Evolutionary conservation across 2,797 vertebrate species (phyloP).

Genomic region (Xiphophorus birchmanni): DNA sequence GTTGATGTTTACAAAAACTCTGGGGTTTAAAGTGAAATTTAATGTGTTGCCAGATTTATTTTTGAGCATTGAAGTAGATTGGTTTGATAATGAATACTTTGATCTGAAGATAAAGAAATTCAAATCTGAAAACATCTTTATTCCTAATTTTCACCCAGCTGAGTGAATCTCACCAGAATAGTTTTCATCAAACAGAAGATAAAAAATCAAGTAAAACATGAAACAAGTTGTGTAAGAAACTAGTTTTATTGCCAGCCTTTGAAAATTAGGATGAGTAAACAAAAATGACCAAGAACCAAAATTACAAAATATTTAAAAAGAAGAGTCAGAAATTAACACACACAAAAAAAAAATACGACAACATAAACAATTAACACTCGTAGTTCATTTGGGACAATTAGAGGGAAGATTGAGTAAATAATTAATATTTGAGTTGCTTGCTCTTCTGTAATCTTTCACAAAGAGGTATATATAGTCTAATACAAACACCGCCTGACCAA

Average conservation of each 20-base stretch:
- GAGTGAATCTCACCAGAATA: background rate
- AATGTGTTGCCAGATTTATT: background rate
- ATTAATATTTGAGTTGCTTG: background rate
- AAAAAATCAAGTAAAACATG: background rate
- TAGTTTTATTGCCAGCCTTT: constrained; percentile 3
- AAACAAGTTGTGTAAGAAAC: constrained; percentile 1
- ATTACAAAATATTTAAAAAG: background rate
- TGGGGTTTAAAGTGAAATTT: background rate
- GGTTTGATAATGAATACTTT: background rate
- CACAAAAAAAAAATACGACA: background rate
- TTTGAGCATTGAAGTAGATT: background rate
- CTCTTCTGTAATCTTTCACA: background rate
- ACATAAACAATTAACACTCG: background rate
- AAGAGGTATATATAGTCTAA: background rate
- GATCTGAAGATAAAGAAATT: background rate
- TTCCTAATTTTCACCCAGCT: background rate
- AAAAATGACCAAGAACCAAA: constrained; percentile 1
- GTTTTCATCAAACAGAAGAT: background rate
- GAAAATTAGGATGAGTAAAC: background rate
- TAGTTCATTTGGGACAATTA: background rate
- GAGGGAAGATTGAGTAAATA: background rate
- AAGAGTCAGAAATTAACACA: background rate
- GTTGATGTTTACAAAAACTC: background rate
- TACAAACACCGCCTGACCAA: background rate
- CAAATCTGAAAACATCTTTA: background rate